Percentiles rank a stretch among this genome's conserved stretches.
These are phyloP conservation scores for Hesperia comma DNA, from an alignment of 2,888 invertebrate genomes.

Conservation along the genomic window DNA sequence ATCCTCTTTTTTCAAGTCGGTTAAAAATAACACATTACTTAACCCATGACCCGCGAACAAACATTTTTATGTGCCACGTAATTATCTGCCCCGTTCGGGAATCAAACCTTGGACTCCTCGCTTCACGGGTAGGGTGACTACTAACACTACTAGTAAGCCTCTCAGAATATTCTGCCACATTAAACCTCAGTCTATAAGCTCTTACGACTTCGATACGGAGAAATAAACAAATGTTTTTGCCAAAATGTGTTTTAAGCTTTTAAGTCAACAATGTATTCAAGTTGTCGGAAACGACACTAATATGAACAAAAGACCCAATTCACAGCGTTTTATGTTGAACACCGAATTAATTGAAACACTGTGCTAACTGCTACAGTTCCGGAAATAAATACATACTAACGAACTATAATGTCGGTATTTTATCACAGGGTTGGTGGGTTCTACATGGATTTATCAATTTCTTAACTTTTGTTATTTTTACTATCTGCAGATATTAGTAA, in stretches of 20 bases:
- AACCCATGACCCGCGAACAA: no score
- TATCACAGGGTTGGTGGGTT: constrained; percentile 1
- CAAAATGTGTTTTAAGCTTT: constrained; percentile 18
- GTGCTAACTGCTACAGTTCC: background rate
- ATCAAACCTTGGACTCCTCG: no score
- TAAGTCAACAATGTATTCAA: constrained; percentile 17
- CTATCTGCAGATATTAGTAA: no score
- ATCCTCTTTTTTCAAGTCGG: no score
- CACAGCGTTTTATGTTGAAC: constrained; percentile 12
- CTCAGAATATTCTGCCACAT: no score
- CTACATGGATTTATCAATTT: background rate
- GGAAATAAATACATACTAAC: background rate
- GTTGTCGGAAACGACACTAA: background rate
- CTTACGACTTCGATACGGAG: no score
- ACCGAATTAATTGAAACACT: constrained; percentile 18
- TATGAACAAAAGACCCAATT: constrained; percentile 25
- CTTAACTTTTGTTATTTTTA: background rate
- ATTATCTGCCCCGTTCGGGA: no score
- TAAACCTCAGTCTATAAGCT: no score
- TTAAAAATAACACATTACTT: no score
- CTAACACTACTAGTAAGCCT: no score
- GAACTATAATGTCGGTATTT: background rate
- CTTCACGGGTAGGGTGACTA: no score
- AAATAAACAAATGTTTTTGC: constrained; percentile 7
- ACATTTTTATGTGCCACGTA: no score